Evolutionary conservation across 2,797 vertebrate species (phyloP).

Genomic region (Carcharodon carcharias): DNA sequence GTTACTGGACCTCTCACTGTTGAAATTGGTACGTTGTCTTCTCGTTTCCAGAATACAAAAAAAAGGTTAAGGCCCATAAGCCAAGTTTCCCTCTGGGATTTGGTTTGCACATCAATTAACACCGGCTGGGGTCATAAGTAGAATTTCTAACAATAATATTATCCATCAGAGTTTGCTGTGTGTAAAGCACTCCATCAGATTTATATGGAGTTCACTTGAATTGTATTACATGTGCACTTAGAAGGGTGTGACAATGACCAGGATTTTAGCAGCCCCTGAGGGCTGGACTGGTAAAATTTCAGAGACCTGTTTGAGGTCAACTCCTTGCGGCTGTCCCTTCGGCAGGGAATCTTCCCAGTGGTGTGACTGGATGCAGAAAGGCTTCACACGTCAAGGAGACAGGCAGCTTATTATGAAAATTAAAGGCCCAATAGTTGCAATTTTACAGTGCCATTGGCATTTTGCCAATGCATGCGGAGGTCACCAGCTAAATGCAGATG

Average conservation of each 20-base stretch:
- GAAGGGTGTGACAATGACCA: neutral
- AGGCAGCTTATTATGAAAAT: neutral
- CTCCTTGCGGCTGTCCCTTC: neutral
- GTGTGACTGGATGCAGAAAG: neutral
- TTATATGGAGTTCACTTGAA: neutral
- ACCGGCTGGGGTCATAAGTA: too few species aligned
- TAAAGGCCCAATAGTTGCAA: neutral
- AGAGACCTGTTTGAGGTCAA: neutral
- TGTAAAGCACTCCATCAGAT: neutral
- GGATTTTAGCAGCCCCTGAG: neutral
- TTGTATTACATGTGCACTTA: neutral
- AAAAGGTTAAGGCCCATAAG: too few species aligned
- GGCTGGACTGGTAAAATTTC: neutral
- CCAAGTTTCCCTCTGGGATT: too few species aligned
- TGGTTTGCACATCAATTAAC: too few species aligned
- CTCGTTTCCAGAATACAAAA: too few species aligned
- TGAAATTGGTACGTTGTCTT: too few species aligned
- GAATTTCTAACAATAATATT: neutral
- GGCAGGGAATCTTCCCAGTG: too few species aligned
- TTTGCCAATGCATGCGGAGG: neutral
- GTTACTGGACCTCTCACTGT: too few species aligned
- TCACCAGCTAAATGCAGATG: neutral
- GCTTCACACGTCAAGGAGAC: neutral
- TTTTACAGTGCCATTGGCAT: neutral
- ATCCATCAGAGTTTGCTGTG: neutral